Percentiles rank a stretch among this genome's conserved stretches.
Conservation (phyloP, 2,888 invertebrate genomes). For the Tuta absoluta region DNA sequence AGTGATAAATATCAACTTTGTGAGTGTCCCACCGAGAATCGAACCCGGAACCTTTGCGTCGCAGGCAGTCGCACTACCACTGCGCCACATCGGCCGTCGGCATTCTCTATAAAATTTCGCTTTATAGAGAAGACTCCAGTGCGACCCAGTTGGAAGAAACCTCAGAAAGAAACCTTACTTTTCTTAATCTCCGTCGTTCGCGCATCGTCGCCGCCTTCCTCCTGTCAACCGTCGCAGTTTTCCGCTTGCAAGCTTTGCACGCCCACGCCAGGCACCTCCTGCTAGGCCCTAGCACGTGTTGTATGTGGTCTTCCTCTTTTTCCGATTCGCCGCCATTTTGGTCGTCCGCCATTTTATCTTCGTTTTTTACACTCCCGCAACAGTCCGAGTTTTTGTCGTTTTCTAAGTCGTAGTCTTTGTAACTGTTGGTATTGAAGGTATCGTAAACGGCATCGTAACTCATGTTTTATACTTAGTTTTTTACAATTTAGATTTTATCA, state of each 20-base stretch:
- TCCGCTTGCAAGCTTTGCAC: constrained; percentile 98
- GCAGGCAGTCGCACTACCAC: too few relatives aligned
- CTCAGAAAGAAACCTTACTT: constrained; percentile 82
- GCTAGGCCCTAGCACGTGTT: constrained; percentile 79
- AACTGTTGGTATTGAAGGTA: constrained; percentile 47
- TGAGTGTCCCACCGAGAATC: too few relatives aligned
- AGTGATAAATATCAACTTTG: too few relatives aligned
- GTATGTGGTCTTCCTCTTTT: constrained; percentile 66
- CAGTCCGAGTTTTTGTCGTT: constrained; percentile 42
- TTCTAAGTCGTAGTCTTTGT: constrained; percentile 50
- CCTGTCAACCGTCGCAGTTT: constrained; percentile 96
- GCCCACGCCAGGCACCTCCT: constrained; percentile 96
- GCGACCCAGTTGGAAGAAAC: too few relatives aligned
- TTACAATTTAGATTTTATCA: too few relatives aligned
- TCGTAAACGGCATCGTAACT: constrained; percentile 61
- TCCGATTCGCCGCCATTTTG: constrained; percentile 37
- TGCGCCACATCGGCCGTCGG: too few relatives aligned
- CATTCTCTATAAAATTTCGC: too few relatives aligned
- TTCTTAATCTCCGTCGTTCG: constrained; percentile 94
- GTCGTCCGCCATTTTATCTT: constrained; percentile 44
- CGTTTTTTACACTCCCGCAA: constrained; percentile 62
- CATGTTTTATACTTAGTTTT: constrained; percentile 46
- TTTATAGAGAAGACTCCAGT: too few relatives aligned
- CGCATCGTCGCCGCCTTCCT: constrained; percentile 98
- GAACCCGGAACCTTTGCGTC: too few relatives aligned